Evolutionary conservation across 2,113 vertebrate species (phyloP), one percentile per base, ranked within the genome.

Genomic region (Chionis minor): DNA sequence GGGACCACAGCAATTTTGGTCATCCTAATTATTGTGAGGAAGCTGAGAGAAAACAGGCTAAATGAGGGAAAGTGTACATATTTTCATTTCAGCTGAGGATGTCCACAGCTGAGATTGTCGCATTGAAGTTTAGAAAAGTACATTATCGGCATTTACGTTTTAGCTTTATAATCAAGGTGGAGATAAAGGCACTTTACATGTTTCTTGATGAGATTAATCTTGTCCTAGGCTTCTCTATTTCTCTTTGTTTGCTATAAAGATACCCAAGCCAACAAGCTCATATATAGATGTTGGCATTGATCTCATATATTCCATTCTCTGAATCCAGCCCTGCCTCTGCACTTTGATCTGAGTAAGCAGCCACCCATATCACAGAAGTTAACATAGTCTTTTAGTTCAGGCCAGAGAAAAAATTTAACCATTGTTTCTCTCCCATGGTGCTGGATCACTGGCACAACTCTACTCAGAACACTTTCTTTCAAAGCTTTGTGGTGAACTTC

Each of bases 391-490:
- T 62, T 47, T 47, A 47, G 20, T 47, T 45, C 18, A 69, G 28
- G 14, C 23, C 40, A 55, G 40, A 49, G 28, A 42, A 40, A n/a
- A n/a, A 5, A 4, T 55, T 9, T 62, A 47, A 70, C 24, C 3
- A 2, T 17, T 56, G 6, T 8, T 91, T 63, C 9, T 51, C 27
- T 78, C 51, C 47, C 3, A 2, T 35, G 17, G 28, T 74, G n/a
- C 8, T 1, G 2, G 17, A 55, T 42, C 1, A 0, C n/a, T 75
- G 27, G 30, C 30, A n/a, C 24, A 55, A 21, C 9, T 30, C 17
- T 42, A 20, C 9, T 51, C 30, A 33, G 49, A 71, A 32, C 8
- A 10, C 12, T 81, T 59, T 28, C 38, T 81, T 74, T 17, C 61
- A 66, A 70, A 65, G 19, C 58, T 78, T 77, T 1, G 0, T 63